A percentile compares a stretch with the other conserved stretches of the same genome.
Conservation (phyloP, 1,140 invertebrate species). For the Drosophila jambulina region DNA sequence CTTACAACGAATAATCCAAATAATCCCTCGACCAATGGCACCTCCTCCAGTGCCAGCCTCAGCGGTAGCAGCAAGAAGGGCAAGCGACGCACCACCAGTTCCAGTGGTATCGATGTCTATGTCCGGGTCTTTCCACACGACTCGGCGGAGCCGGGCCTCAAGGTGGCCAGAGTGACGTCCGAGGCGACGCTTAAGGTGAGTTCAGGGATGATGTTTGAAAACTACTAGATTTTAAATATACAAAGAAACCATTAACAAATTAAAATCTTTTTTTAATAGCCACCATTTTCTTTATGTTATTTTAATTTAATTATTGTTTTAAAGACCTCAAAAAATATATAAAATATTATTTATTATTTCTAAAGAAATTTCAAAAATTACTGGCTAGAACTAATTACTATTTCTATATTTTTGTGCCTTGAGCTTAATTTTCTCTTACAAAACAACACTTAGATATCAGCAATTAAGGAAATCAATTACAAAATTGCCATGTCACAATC, state of each 20-base stretch:
- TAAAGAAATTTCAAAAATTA: no score
- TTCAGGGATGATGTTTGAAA: not conserved
- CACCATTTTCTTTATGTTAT: not conserved
- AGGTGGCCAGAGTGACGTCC: slow-evolving; percentile 85
- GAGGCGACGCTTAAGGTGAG: slow-evolving; percentile 71
- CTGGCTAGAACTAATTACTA: no score
- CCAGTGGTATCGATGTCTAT: slow-evolving; percentile 85
- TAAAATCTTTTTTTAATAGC: not conserved
- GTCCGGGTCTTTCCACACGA: slow-evolving; percentile 91
- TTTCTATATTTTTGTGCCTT: no score
- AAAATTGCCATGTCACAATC: not conserved
- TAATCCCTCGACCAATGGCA: not conserved
- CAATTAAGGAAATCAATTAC: not conserved
- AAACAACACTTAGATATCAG: no score
- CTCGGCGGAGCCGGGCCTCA: slow-evolving; percentile 88
- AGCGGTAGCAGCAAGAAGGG: slow-evolving; percentile 18
- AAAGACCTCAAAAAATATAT: not conserved
- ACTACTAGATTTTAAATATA: not conserved
- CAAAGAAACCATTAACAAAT: not conserved
- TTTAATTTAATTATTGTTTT: no score
- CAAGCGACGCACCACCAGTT: slow-evolving; percentile 20
- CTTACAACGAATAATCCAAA: slow-evolving; percentile 16
- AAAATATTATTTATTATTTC: no score
- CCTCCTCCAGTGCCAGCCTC: not conserved
- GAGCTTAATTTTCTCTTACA: no score